phyloP scores from a whole-genome alignment of 2,888 invertebrate genomes.

The Drosophila algonquin region DNA sequence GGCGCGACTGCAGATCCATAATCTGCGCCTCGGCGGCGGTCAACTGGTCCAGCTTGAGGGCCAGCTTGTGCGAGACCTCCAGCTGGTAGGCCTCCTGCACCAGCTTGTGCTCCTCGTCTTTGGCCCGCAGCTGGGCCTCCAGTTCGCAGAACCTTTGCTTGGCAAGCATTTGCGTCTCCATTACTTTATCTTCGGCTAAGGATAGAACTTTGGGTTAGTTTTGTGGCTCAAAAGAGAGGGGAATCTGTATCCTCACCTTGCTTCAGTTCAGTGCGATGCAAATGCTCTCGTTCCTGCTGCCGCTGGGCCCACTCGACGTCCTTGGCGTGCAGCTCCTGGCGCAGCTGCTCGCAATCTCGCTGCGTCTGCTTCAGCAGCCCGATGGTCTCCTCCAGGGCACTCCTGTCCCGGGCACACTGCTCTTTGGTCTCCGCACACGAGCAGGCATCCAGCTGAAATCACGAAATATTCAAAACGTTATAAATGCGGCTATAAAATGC shows the following conservation, averaged over 20 bases:
- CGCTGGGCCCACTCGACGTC: conserved; percentile 78
- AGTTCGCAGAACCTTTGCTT: conserved; percentile 77
- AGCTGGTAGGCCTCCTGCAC: conserved; percentile 73
- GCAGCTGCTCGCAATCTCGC: conserved; percentile 77
- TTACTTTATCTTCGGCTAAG: conserved; percentile 86
- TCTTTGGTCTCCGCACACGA: conserved; percentile 77
- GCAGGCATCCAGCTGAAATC: conserved; percentile 82
- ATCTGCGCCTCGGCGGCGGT: conserved; percentile 82
- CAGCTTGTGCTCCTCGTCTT: conserved; percentile 74
- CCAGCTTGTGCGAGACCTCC: conserved; percentile 75
- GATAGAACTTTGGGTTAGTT: background rate
- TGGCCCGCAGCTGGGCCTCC: conserved; percentile 75
- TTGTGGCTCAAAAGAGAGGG: background rate
- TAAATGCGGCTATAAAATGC: conserved; percentile 5
- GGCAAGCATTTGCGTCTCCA: conserved; percentile 77
- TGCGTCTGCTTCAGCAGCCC: conserved; percentile 77
- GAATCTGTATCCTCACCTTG: conserved; percentile 71
- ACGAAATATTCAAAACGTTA: background rate
- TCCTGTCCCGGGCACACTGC: conserved; percentile 68
- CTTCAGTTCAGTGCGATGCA: conserved; percentile 81
- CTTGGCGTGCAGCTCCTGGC: conserved; percentile 81
- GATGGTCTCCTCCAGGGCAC: conserved; percentile 75
- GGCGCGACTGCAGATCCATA: conserved; percentile 68
- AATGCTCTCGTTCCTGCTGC: conserved; percentile 80
- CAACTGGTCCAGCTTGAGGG: conserved; percentile 82